These are phyloP conservation scores for Malurus elegans DNA, from an alignment of 2,113 vertebrate genomes.

Conservation along the genomic window DNA sequence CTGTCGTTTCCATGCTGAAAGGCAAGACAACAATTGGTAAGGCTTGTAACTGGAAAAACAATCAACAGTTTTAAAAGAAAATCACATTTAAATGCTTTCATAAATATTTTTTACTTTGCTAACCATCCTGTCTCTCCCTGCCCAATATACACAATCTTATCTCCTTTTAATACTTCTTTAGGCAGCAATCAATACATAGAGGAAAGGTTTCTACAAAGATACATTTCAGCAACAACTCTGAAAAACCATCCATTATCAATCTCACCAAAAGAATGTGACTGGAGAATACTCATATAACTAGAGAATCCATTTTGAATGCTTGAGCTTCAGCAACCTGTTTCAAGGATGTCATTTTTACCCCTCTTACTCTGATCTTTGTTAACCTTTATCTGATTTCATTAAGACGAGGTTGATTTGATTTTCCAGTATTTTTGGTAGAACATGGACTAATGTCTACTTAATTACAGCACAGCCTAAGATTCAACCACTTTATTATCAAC, in stretches of 20 bases:
- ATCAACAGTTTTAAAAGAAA: background rate
- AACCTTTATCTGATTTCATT: background rate
- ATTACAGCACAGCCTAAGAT: background rate
- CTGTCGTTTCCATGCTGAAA: slow-evolving; percentile 89
- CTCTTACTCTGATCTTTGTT: background rate
- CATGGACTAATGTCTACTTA: background rate
- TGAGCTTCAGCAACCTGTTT: background rate
- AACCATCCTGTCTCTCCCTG: background rate
- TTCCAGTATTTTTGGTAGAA: background rate
- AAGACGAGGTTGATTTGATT: background rate
- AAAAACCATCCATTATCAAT: background rate
- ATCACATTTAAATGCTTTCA: background rate
- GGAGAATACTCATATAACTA: background rate
- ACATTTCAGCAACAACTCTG: background rate
- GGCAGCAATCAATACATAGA: background rate
- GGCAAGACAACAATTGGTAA: background rate
- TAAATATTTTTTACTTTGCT: background rate
- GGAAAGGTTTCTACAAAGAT: background rate
- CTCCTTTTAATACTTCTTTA: background rate
- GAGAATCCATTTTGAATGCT: background rate
- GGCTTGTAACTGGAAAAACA: background rate
- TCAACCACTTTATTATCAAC: background rate
- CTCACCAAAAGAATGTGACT: background rate
- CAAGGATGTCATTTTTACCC: background rate
- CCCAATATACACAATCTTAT: background rate